These are phyloP conservation scores for Pemphigus obesinymphae DNA, from an alignment of 1,140 invertebrate genomes.

Conservation along the genomic window DNA sequence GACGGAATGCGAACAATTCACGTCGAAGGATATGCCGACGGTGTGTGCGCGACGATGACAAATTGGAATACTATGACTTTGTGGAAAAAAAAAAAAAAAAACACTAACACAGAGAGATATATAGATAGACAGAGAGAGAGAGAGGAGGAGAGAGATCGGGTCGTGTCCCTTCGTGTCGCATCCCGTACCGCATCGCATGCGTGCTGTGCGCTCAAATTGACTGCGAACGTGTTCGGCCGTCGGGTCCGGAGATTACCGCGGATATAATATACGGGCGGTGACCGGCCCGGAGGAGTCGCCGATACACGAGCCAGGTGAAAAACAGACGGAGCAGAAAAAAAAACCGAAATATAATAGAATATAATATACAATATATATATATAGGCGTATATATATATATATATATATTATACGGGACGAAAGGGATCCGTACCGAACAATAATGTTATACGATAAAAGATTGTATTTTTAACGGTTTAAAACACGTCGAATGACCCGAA, in stretches of 20 bases:
- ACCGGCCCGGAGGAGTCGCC: neutral
- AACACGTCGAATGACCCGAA: neutral
- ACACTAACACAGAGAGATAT: too few relatives aligned
- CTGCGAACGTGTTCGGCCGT: neutral
- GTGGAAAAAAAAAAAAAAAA: constrained; percentile 1
- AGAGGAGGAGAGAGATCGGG: too few relatives aligned
- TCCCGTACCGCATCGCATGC: too few relatives aligned
- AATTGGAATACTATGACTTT: constrained; percentile 37
- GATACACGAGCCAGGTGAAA: neutral
- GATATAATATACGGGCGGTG: neutral
- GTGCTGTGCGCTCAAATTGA: neutral
- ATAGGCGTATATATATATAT: neutral
- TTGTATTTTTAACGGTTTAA: constrained; percentile 13
- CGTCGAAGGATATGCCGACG: neutral
- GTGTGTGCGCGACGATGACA: neutral
- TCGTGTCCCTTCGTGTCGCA: too few relatives aligned
- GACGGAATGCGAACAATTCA: constrained; percentile 34
- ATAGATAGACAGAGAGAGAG: too few relatives aligned
- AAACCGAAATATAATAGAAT: too few relatives aligned
- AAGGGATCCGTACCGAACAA: too few relatives aligned
- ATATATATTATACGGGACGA: neutral
- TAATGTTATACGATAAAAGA: too few relatives aligned
- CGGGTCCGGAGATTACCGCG: neutral
- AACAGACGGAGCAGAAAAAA: neutral
- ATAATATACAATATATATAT: neutral